These are phyloP conservation scores for Cricetomys ansorgei DNA, from an alignment of 2,113 vertebrate species.

Conservation along the genomic window DNA sequence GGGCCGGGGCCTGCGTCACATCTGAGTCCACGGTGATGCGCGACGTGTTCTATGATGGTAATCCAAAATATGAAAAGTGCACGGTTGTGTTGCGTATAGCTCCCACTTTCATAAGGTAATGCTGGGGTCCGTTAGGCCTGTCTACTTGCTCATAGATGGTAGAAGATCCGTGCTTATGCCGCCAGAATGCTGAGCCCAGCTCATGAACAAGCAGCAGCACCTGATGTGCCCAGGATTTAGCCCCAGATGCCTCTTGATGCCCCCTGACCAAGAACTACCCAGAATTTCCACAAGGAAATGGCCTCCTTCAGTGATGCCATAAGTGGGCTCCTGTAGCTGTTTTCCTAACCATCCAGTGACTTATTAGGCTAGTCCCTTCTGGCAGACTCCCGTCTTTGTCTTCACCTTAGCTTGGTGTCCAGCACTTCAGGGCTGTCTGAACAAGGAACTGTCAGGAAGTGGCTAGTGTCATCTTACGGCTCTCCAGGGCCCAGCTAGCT, in stretches of 20 bases:
- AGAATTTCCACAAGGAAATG: not conserved
- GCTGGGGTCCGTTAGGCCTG: not conserved
- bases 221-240: not conserved
- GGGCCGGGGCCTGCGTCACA: constrained; percentile 93
- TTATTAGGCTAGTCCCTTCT: not conserved
- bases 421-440: not conserved
- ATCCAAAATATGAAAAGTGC: constrained; percentile 92
- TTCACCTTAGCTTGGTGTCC: not conserved
- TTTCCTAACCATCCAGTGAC: not conserved
- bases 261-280: not conserved
- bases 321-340: fast-evolving
- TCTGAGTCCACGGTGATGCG: constrained; percentile 92
- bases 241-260: too few species aligned
- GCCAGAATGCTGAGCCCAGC: not conserved
- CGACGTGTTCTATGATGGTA: constrained; percentile 93
- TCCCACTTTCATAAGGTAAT: constrained; percentile 95
- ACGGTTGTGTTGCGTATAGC: constrained; percentile 95
- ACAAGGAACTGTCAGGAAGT: not conserved
- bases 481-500: not conserved
- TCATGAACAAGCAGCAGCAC: too few species aligned
- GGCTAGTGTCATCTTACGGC: not conserved
- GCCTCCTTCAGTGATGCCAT: fast-evolving
- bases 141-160: not conserved
- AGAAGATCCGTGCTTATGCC: not conserved
- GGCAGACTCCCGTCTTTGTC: not conserved